Conservation (phyloP, 2,797 vertebrate genomes). For the Pipistrellus pygmaeus region DNA sequence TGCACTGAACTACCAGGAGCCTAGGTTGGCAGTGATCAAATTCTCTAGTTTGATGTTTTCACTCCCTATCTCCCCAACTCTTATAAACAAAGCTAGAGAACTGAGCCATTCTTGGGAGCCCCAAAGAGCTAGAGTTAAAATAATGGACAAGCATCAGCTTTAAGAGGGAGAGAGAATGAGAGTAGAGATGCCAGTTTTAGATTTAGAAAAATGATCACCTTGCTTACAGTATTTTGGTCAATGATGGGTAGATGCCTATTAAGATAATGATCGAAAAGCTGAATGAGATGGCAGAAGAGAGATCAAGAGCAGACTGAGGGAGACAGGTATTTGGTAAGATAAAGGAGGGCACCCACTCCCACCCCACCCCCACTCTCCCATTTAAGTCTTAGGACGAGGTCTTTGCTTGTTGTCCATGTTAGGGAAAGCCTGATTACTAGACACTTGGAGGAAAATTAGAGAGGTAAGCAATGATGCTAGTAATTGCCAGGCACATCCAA, state of each 20-base stretch:
- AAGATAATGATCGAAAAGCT: constrained; percentile 64
- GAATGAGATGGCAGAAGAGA: constrained; percentile 54
- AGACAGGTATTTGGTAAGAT: constrained; percentile 53
- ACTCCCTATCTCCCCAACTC: constrained; percentile 27
- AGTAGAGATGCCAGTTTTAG: constrained; percentile 65
- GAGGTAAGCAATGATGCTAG: background rate
- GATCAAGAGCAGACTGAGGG: constrained; percentile 48
- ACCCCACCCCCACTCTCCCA: background rate
- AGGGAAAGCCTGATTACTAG: background rate
- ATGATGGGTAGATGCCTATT: constrained; percentile 68
- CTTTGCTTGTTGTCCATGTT: constrained; percentile 46
- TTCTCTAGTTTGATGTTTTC: constrained; percentile 63
- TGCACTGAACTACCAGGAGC: constrained; percentile 15
- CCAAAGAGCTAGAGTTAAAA: constrained; percentile 55
- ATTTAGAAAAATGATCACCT: constrained; percentile 68
- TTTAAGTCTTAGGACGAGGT: constrained; percentile 31
- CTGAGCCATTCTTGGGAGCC: background rate
- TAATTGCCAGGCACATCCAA: background rate
- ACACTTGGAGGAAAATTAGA: background rate
- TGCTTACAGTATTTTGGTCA: constrained; percentile 68
- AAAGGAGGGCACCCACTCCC: background rate
- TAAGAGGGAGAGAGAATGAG: constrained; percentile 11
- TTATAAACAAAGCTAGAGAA: background rate
- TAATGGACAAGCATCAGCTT: constrained; percentile 43
- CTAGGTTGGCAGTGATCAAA: background rate